A percentile compares a stretch with the other conserved stretches of the same genome.
Evolutionary conservation across 1,140 invertebrate species (phyloP).

Genomic region (Steinernema feltiae): DNA sequence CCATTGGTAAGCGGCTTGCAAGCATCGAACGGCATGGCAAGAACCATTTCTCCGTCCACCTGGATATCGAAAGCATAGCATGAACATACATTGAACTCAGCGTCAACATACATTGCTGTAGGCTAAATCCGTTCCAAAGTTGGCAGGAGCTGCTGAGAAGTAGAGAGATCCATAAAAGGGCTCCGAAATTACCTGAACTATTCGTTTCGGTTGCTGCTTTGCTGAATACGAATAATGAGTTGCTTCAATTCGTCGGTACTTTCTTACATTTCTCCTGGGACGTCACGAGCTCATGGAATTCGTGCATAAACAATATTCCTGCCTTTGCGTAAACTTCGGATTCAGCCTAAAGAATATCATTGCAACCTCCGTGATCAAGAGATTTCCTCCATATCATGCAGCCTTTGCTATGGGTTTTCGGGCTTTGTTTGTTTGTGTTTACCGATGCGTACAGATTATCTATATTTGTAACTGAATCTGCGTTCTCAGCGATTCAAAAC

Average conservation of each 20-base stretch:
- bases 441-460: no score
- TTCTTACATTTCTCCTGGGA: background rate
- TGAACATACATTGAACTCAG: slow-evolving; percentile 20
- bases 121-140: slow-evolving; percentile 75
- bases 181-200: slow-evolving; percentile 39
- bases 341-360: slow-evolving; percentile 1
- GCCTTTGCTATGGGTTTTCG: no score
- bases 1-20: slow-evolving; percentile 68
- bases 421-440: no score
- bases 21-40: slow-evolving; percentile 68
- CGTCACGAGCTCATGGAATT: slow-evolving; percentile 18
- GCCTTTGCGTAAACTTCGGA: background rate
- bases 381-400: no score
- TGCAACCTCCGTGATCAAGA: no score
- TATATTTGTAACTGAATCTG: no score
- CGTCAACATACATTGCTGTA: slow-evolving; percentile 47
- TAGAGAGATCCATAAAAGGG: slow-evolving; percentile 55
- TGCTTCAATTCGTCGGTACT: no score
- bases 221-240: slow-evolving; percentile 17
- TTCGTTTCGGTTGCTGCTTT: slow-evolving; percentile 18
- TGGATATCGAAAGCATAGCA: slow-evolving; percentile 34
- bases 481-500: no score
- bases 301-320: background rate
- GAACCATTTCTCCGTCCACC: slow-evolving; percentile 63
- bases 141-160: slow-evolving; percentile 76